phyloP scores from a whole-genome alignment of 2,113 vertebrate genomes.

The Atherinomorus stipes region DNA sequence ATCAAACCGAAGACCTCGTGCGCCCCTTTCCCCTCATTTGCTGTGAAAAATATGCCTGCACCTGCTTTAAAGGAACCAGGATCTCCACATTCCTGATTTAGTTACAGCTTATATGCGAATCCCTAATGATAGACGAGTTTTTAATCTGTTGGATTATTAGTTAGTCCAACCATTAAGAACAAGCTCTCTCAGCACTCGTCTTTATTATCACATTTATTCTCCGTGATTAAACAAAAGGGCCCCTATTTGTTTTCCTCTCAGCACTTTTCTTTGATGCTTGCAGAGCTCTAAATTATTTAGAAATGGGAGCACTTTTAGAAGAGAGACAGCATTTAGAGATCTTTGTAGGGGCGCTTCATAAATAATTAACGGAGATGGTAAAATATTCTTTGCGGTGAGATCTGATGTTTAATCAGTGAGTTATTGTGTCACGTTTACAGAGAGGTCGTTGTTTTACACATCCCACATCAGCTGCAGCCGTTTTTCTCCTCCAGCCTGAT shows the following conservation, averaged over 20 bases:
- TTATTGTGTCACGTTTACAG: conserved; percentile 19
- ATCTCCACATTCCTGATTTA: conserved; percentile 21
- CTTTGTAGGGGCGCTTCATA: conserved; percentile 26
- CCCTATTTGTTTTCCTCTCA: conserved; percentile 49
- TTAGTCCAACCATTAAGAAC: conserved; percentile 5
- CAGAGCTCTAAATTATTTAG: conserved; percentile 68
- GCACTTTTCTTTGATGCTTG: conserved; percentile 21
- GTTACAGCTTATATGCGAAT: conserved; percentile 34
- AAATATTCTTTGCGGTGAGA: conserved; percentile 30
- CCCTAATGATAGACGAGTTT: conserved; percentile 12
- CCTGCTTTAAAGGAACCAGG: conserved; percentile 44
- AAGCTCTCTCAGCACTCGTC: conserved; percentile 43
- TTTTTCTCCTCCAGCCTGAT: not conserved
- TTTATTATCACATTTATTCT: conserved; percentile 57
- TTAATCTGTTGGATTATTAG: conserved; percentile 31
- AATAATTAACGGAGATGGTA: conserved; percentile 59
- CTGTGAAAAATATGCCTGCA: conserved; percentile 61
- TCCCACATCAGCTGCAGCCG: not conserved
- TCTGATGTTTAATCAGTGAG: conserved; percentile 32
- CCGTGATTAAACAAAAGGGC: conserved; percentile 25
- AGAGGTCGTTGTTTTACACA: not conserved
- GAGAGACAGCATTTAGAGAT: conserved; percentile 42
- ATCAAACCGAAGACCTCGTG: conserved; percentile 68
- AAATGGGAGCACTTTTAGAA: conserved; percentile 38
- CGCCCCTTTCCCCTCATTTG: conserved; percentile 50